Evolutionary conservation across 2,888 invertebrate genomes (phyloP), one percentile per base, ranked within the genome.

Genomic region (Spilarctia lutea): DNA sequence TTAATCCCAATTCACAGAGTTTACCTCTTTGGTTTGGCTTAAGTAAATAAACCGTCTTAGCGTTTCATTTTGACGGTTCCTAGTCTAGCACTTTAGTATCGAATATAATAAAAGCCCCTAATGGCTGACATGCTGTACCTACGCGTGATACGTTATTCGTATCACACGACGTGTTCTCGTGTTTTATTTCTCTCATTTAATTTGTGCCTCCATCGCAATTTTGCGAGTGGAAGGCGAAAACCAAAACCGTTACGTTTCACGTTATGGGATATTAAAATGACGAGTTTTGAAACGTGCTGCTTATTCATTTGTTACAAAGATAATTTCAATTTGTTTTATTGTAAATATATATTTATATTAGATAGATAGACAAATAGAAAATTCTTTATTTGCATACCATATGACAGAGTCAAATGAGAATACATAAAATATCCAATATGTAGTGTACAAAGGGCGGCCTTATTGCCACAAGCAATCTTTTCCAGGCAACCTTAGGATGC

Each of bases 181-280:
- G 48, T 68, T 63, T 73, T 73, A 73, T 73, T 73, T 39, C 68
- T 63, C 45, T 68, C 42, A 63, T 68, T 73, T 73, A 68, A 73
- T 73, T 73, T 73, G 67, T 48, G 68, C 73, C 63, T 68, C 68
- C 63, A 8, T 16, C 27, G 67, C 42, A 35, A 56, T 72, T 67
- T 72, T 72, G 8, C 27, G 39, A 56, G 56, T 27, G 42, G 42
- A 72, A 52, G 27, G 39, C 39, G 42, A 16, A 30, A 65, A 39
- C 35, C 20, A 30, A 39, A 67, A 66, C 65, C 52, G 27, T 66
- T 72, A 45, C 35, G 66, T 63, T 48, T n/a, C 16, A 35, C n/a
- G 33, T 48, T 52, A n/a, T 18, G n/a, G 35, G 33, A 18, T 18
- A 39, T 68, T 48, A 68, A 56, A 69, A 56, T 39, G 56, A 35